A percentile compares a stretch with the other conserved stretches of the same genome.
Conservation (phyloP, 1,140 invertebrate genomes). For the Achatina immaculata region DNA sequence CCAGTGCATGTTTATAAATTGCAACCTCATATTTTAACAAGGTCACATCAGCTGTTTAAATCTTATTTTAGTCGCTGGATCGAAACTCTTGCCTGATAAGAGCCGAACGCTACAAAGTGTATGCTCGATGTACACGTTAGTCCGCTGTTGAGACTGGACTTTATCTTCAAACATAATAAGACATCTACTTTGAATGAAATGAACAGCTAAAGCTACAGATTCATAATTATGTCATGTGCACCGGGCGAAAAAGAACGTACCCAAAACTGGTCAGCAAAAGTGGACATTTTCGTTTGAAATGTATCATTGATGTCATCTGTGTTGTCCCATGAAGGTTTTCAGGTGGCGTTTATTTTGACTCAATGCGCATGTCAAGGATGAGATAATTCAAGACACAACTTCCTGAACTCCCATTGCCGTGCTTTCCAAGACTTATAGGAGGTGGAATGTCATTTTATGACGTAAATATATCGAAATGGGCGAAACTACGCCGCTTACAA, state of each 20-base stretch:
- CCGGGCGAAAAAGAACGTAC: neutral
- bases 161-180: neutral
- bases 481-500: no score
- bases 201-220: neutral
- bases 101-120: neutral
- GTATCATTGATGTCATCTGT: conserved; percentile 5
- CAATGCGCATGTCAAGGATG: conserved; percentile 29
- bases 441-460: no score
- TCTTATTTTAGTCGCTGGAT: neutral
- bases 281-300: conserved; percentile 8
- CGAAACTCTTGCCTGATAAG: neutral
- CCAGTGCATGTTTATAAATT: neutral
- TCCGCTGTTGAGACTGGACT: neutral
- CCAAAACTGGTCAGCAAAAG: conserved; percentile 35
- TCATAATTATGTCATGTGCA: neutral
- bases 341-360: conserved; percentile 38
- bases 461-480: no score
- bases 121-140: neutral
- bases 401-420: no score
- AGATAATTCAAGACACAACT: conserved; percentile 31
- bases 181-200: neutral
- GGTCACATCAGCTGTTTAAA: neutral
- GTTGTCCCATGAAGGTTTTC: conserved; percentile 14
- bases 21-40: neutral
- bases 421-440: no score